Evolutionary conservation across 2,113 vertebrate genomes (phyloP).

Genomic region (Chaenogobius annularis): DNA sequence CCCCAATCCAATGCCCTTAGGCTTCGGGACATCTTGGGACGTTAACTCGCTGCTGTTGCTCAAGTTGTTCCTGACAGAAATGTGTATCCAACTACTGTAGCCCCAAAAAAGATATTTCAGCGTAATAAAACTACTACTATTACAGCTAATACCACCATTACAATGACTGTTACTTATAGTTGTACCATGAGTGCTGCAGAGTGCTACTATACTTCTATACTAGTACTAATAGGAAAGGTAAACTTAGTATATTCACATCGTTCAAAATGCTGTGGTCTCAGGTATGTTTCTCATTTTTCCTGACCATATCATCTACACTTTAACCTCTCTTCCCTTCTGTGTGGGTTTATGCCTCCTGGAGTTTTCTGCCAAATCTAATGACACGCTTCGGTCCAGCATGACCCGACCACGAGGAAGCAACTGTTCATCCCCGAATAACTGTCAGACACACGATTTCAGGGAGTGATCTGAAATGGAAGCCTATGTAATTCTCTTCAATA

Average conservation of each 20-base stretch:
- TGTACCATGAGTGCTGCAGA: no score
- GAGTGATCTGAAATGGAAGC: background rate
- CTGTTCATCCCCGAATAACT: slow-evolving; percentile 31
- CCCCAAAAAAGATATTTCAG: no score
- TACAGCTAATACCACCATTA: no score
- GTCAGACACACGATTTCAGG: slow-evolving; percentile 11
- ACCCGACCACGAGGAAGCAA: slow-evolving; percentile 34
- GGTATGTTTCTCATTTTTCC: slow-evolving; percentile 24
- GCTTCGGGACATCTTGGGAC: no score
- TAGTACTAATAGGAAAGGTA: background rate
- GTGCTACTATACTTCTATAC: no score
- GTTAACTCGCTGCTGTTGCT: no score
- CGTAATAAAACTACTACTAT: no score
- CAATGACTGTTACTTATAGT: no score
- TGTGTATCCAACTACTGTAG: background rate
- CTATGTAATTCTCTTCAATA: background rate
- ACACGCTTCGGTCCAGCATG: slow-evolving; percentile 40
- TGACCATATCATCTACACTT: slow-evolving; percentile 21
- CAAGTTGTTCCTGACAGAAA: background rate
- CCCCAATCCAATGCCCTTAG: no score
- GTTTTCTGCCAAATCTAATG: slow-evolving; percentile 39
- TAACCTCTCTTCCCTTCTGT: slow-evolving; percentile 29
- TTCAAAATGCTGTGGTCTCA: slow-evolving; percentile 12
- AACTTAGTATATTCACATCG: background rate
- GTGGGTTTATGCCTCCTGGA: slow-evolving; percentile 39